Percentiles rank a stretch among this genome's conserved stretches.
phyloP scores from a whole-genome alignment of 2,797 vertebrate genomes.

The Scarus forsteni region DNA sequence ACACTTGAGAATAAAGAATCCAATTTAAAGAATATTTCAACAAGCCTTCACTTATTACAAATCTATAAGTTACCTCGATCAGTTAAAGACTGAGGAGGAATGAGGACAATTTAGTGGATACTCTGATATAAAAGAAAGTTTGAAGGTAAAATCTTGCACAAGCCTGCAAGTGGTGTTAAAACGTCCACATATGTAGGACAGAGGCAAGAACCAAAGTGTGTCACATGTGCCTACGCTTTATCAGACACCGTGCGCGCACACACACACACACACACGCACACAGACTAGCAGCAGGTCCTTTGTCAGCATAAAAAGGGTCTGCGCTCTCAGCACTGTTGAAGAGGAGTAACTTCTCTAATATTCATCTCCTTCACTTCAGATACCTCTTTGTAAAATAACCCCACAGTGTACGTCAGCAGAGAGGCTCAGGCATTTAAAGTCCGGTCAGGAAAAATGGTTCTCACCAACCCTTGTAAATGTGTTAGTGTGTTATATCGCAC shows the following conservation, averaged over 20 bases:
- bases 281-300: constrained; percentile 50
- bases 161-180: constrained; percentile 5
- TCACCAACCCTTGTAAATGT: neutral
- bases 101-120: too few species aligned
- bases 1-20: too few species aligned
- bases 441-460: neutral
- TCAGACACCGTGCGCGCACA: constrained; percentile 15
- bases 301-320: constrained; percentile 71
- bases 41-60: too few species aligned
- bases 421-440: constrained; percentile 34
- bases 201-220: constrained; percentile 26
- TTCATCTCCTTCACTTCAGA: constrained; percentile 55
- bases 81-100: too few species aligned
- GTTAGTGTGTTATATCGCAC: neutral
- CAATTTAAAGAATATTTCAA: too few species aligned
- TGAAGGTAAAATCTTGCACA: neutral
- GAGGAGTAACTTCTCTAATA: constrained; percentile 67
- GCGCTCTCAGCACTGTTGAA: constrained; percentile 65
- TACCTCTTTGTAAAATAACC: constrained; percentile 44
- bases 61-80: too few species aligned
- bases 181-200: neutral
- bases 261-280: constrained; percentile 22
- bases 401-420: constrained; percentile 13
- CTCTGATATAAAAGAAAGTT: too few species aligned
- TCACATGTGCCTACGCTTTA: constrained; percentile 28